Conservation (phyloP, 2,113 vertebrate genomes). For the Hypocryptadius cinnamomeus region DNA sequence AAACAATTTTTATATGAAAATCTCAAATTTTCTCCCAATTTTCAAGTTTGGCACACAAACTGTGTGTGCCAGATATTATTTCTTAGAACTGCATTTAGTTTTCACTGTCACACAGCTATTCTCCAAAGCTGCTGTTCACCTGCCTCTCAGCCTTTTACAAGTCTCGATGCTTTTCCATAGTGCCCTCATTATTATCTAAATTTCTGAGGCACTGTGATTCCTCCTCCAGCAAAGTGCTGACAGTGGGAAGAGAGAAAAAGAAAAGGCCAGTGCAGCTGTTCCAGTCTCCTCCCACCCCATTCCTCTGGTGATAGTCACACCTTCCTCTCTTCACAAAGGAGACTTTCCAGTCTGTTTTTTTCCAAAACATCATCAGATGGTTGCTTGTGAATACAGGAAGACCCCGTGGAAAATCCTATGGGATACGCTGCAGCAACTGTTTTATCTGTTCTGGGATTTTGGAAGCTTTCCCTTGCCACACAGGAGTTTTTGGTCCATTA, state of each 20-base stretch:
- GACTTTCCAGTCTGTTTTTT: neutral
- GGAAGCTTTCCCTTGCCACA: neutral
- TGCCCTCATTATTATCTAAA: neutral
- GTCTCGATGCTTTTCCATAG: neutral
- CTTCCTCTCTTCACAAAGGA: neutral
- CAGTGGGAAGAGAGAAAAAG: neutral
- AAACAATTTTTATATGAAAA: neutral
- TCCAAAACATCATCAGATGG: neutral
- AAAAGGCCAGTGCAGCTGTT: neutral
- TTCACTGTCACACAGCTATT: neutral
- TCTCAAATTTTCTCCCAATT: neutral
- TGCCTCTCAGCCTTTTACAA: neutral
- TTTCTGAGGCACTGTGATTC: neutral
- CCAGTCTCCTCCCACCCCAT: neutral
- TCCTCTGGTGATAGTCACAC: neutral
- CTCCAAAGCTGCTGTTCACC: neutral
- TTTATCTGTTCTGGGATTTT: neutral
- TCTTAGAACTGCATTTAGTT: neutral
- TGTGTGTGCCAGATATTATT: accelerated
- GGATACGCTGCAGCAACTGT: neutral
- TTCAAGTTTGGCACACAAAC: neutral
- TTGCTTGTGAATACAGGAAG: neutral
- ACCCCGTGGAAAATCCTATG: neutral
- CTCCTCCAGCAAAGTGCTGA: neutral
- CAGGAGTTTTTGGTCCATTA: neutral